phyloP scores from a whole-genome alignment of 2,888 invertebrate species.

The Amiota mariae region DNA sequence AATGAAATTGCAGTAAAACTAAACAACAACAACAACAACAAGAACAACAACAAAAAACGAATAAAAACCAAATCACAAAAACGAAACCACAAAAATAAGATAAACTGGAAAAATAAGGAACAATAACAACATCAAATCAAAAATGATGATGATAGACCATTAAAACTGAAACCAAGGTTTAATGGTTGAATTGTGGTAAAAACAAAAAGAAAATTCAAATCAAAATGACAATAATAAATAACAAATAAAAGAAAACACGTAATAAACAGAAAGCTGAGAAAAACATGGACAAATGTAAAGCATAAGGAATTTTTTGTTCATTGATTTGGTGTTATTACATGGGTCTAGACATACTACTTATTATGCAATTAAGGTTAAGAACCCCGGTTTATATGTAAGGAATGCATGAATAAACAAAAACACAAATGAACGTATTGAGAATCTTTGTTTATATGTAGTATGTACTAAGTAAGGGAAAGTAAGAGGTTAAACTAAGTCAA shows the following conservation, averaged over 20 bases:
- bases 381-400: no score
- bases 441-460: not conserved
- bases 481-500: no score
- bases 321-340: no score
- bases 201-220: not conserved
- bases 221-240: slow-evolving; percentile 10
- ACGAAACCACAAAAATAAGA: slow-evolving; percentile 36
- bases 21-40: slow-evolving; percentile 49
- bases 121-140: slow-evolving; percentile 27
- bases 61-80: slow-evolving; percentile 48
- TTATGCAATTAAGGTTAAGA: no score
- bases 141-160: slow-evolving; percentile 25
- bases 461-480: no score
- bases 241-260: not conserved
- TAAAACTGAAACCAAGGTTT: slow-evolving; percentile 13
- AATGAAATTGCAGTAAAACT: slow-evolving; percentile 64
- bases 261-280: not conserved
- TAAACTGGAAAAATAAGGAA: slow-evolving; percentile 33
- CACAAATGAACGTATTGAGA: not conserved
- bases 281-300: not conserved
- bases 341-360: no score
- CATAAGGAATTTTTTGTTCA: not conserved
- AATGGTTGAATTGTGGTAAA: not conserved
- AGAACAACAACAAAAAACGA: slow-evolving; percentile 47
- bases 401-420: not conserved